Percentiles rank a stretch among this genome's conserved stretches.
Evolutionary conservation across 2,888 invertebrate species (phyloP).

Genomic region (Drosophila quinaria): DNA sequence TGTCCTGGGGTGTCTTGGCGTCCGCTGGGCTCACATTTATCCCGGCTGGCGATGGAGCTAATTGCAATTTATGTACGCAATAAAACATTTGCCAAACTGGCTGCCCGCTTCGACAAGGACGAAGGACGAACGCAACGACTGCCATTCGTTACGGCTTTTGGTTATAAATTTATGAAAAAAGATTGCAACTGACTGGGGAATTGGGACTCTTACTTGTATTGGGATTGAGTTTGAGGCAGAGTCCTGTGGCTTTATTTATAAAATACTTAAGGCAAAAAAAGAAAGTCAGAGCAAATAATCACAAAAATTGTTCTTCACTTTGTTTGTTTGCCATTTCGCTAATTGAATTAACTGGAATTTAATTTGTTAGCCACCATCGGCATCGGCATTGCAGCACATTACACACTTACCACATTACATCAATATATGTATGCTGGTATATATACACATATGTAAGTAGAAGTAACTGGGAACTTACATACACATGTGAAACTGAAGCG

Average conservation of each 20-base stretch:
- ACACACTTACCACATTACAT: constrained; percentile 41
- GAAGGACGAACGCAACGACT: constrained; percentile 27
- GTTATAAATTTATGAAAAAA: constrained; percentile 79
- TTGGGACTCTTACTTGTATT: constrained; percentile 8
- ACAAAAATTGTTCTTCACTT: constrained; percentile 40
- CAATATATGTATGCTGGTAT: constrained; percentile 10
- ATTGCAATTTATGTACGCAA: constrained; percentile 81
- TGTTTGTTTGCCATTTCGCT: constrained; percentile 39
- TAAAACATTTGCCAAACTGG: constrained; percentile 77
- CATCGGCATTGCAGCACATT: constrained; percentile 47
- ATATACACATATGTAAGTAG: not conserved
- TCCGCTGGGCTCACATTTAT: constrained; percentile 56
- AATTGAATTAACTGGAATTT: constrained; percentile 70
- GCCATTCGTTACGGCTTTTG: constrained; percentile 67
- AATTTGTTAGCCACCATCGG: constrained; percentile 57
- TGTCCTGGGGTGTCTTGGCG: constrained; percentile 24
- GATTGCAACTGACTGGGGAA: constrained; percentile 44
- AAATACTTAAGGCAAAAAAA: constrained; percentile 36
- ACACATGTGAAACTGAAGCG: constrained; percentile 10
- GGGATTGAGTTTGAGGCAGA: not conserved
- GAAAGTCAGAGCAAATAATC: constrained; percentile 61
- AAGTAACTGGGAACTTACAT: constrained; percentile 9
- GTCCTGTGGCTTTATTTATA: constrained; percentile 73
- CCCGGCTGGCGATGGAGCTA: constrained; percentile 73
- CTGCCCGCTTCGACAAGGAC: constrained; percentile 37